A percentile compares a stretch with the other conserved stretches of the same genome.
These are phyloP conservation scores for Tenthredo livida DNA, from an alignment of 2,888 invertebrate genomes.

Conservation along the genomic window DNA sequence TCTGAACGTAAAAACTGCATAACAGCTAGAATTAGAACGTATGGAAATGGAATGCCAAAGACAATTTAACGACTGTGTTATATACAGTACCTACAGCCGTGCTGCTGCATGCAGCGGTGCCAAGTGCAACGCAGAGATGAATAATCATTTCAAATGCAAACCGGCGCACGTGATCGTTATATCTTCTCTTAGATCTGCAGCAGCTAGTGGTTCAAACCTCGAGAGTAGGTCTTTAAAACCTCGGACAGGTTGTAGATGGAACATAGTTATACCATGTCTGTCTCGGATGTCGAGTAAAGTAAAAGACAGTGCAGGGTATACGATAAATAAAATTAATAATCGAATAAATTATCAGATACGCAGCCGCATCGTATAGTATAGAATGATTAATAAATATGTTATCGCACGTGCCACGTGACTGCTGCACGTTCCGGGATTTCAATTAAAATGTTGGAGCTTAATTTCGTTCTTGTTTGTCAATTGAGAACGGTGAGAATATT, in stretches of 20 bases:
- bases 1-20: not conserved
- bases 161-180: not conserved
- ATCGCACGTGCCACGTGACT: not conserved
- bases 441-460: not conserved
- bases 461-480: too few relatives aligned
- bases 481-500: too few relatives aligned
- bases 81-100: not conserved
- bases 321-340: not conserved
- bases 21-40: not conserved
- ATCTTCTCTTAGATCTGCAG: constrained; percentile 1
- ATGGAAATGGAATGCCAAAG: not conserved
- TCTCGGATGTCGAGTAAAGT: not conserved
- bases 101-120: too few relatives aligned
- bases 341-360: not conserved
- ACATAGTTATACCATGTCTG: not conserved
- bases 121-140: not conserved
- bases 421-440: not conserved
- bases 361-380: not conserved
- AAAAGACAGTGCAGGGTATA: not conserved
- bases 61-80: not conserved
- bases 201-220: not conserved
- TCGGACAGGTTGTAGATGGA: not conserved
- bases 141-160: not conserved
- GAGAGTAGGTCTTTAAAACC: not conserved
- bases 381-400: not conserved